A percentile compares a stretch with the other conserved stretches of the same genome.
These are phyloP conservation scores for Alfaro cultratus DNA, from an alignment of 2,797 vertebrate species.

Conservation along the genomic window DNA sequence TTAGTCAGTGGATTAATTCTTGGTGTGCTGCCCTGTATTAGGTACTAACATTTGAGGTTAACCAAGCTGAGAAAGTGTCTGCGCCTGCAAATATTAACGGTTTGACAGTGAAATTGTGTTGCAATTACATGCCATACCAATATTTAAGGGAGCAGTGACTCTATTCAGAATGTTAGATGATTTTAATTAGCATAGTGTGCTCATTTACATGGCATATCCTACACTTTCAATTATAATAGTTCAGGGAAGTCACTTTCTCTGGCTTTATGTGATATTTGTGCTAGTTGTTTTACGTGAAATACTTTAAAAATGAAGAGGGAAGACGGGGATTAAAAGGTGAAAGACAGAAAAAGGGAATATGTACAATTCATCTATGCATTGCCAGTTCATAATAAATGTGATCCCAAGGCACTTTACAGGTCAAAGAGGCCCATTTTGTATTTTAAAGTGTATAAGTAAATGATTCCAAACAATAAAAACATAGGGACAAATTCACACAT, in stretches of 20 bases:
- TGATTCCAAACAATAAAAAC: neutral
- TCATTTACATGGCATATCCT: neutral
- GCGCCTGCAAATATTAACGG: conserved; percentile 26
- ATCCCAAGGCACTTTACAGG: neutral
- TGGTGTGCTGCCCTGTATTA: conserved; percentile 44
- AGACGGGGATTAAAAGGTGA: conserved; percentile 19
- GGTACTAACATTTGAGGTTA: conserved; percentile 42
- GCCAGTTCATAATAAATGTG: neutral
- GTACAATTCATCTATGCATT: neutral
- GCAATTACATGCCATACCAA: conserved; percentile 36
- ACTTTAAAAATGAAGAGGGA: conserved; percentile 49
- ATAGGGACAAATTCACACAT: neutral
- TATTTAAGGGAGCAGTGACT: conserved; percentile 12
- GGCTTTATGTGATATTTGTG: conserved; percentile 54
- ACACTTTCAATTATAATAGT: conserved; percentile 24
- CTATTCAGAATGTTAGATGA: conserved; percentile 13
- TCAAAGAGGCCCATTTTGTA: neutral
- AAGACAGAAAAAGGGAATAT: conserved; percentile 14
- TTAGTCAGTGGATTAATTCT: conserved; percentile 48
- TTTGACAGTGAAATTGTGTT: conserved; percentile 25
- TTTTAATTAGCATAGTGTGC: conserved; percentile 27
- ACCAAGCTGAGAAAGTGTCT: conserved; percentile 46
- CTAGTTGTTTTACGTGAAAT: conserved; percentile 51
- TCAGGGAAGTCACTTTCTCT: conserved; percentile 51
- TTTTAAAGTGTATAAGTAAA: neutral